phyloP scores from a whole-genome alignment of 1,140 invertebrate species.

The Drosophila parvula region DNA sequence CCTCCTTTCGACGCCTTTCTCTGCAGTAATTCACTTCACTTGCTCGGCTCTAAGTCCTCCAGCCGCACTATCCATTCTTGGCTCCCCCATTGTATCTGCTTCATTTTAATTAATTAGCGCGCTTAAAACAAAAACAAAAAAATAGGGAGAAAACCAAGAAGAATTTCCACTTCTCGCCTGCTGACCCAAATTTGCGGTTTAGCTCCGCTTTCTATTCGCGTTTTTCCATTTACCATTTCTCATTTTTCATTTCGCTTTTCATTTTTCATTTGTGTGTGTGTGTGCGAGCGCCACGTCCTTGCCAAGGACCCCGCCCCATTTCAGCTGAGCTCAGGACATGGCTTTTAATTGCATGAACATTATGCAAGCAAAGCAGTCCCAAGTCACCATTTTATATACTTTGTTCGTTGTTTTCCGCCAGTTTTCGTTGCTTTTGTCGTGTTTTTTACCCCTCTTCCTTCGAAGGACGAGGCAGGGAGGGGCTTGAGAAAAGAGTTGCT shows the following conservation, averaged over 20 bases:
- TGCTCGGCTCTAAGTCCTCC: conserved; percentile 5
- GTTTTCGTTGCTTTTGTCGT: conserved; percentile 22
- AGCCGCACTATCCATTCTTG: conserved; percentile 29
- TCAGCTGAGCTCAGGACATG: conserved; percentile 46
- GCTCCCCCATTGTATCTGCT: conserved; percentile 37
- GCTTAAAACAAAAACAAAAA: conserved; percentile 30
- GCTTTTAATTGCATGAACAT: conserved; percentile 79
- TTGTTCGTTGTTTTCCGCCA: conserved; percentile 44
- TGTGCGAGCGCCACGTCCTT: conserved; percentile 37
- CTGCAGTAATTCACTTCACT: conserved; percentile 34
- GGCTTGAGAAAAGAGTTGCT: conserved; percentile 34
- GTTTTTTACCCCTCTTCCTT: conserved; percentile 1
- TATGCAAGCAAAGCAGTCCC: conserved; percentile 67
- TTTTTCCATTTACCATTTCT: conserved; percentile 36
- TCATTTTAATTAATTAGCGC: conserved; percentile 58
- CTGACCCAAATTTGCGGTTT: conserved; percentile 69
- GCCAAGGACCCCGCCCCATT: conserved; percentile 34
- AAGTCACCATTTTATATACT: conserved; percentile 53
- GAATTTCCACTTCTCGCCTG: conserved; percentile 49
- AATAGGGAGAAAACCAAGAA: not conserved
- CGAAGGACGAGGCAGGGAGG: not conserved
- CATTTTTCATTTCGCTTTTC: conserved; percentile 58
- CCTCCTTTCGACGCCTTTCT: not conserved
- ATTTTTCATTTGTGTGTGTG: conserved; percentile 53
- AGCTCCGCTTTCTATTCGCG: conserved; percentile 21